Conservation (phyloP, 2,888 invertebrate species). For the Lasius fuliginosus region DNA sequence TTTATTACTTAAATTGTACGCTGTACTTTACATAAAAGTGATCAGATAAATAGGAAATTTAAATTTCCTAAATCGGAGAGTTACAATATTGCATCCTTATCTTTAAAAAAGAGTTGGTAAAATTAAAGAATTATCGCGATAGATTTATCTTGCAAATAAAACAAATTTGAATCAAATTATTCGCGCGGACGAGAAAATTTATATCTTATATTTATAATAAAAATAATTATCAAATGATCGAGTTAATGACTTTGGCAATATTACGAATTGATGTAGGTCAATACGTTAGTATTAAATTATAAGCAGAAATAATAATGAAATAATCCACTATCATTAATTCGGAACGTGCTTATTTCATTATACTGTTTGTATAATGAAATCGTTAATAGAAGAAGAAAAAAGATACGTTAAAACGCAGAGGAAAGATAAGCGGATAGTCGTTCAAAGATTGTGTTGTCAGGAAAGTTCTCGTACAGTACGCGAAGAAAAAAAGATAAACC, state of each 20-base stretch:
- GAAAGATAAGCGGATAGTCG: constrained; percentile 53
- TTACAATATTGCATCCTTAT: not conserved
- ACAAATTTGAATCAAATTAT: not conserved
- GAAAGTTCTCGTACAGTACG: constrained; percentile 50
- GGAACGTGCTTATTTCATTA: not conserved
- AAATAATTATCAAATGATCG: not conserved
- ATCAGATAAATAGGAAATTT: not conserved
- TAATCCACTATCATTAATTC: not conserved
- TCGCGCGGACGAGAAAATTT: not conserved
- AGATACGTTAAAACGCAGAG: constrained; percentile 3
- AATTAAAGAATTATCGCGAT: not conserved
- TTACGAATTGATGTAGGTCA: not conserved
- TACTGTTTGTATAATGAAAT: not conserved
- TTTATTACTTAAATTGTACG: not conserved
- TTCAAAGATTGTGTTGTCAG: constrained; percentile 58
- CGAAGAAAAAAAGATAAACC: not conserved
- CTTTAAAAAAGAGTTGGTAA: not conserved
- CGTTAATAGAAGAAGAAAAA: not conserved
- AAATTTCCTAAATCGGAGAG: not conserved
- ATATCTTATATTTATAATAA: not conserved
- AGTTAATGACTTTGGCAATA: not conserved
- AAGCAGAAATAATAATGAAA: constrained; percentile 3
- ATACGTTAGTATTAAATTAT: not conserved
- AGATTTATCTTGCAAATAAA: not conserved
- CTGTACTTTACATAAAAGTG: not conserved